These are phyloP conservation scores for Tetranychus piercei DNA, from an alignment of 2,888 invertebrate species.

Conservation along the genomic window DNA sequence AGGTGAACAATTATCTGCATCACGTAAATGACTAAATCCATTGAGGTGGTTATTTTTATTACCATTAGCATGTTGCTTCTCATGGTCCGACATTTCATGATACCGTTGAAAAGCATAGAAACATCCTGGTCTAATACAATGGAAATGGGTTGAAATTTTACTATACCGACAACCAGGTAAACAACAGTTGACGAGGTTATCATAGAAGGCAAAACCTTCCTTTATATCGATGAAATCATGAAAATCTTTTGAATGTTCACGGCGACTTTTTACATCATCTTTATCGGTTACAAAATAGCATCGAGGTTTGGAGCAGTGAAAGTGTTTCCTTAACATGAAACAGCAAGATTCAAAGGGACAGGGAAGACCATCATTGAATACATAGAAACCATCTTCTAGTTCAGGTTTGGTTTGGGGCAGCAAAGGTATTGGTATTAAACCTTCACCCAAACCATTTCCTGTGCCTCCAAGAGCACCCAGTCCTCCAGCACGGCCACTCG, in stretches of 20 bases:
- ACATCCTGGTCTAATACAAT: conserved; percentile 50
- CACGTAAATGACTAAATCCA: conserved; percentile 10
- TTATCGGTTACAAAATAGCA: conserved; percentile 67
- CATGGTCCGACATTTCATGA: conserved; percentile 53
- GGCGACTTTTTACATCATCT: conserved; percentile 45
- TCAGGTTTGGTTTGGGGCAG: conserved; percentile 26
- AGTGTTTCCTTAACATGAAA: conserved; percentile 50
- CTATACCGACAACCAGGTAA: conserved; percentile 48
- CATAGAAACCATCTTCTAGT: conserved; percentile 32
- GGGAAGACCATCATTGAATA: conserved; percentile 33
- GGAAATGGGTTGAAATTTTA: conserved; percentile 52
- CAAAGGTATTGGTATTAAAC: conserved; percentile 19
- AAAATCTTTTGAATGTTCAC: conserved; percentile 65
- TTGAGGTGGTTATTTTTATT: conserved; percentile 26
- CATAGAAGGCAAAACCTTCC: conserved; percentile 52
- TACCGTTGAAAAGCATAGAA: conserved; percentile 53
- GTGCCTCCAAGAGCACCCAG: not conserved
- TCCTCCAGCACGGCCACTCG: conserved; percentile 3
- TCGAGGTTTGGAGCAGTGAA: conserved; percentile 60
- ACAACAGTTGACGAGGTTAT: conserved; percentile 41
- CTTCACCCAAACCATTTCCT: not conserved
- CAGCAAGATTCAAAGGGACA: conserved; percentile 60
- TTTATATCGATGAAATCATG: conserved; percentile 62
- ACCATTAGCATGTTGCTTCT: conserved; percentile 41
- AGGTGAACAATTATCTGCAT: not conserved